Conservation (phyloP, 2,113 vertebrate species). For the Sakesphorus luctuosus region DNA sequence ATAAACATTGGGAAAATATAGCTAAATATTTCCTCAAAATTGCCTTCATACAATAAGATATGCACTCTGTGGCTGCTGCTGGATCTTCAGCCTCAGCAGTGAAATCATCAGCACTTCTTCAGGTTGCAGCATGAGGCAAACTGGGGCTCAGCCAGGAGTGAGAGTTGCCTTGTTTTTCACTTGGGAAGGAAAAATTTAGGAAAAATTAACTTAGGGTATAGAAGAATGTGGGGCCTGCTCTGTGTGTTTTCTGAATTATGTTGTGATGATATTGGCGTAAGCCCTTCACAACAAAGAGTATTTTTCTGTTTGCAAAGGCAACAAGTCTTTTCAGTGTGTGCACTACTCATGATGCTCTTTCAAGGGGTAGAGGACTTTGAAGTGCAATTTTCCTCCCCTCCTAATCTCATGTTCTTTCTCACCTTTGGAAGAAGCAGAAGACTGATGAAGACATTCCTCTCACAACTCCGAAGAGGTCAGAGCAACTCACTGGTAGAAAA, state of each 20-base stretch:
- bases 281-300: not conserved
- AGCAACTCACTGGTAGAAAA: not conserved
- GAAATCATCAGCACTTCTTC: not conserved
- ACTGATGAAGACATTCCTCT: not conserved
- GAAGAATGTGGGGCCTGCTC: not conserved
- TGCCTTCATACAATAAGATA: not conserved
- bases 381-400: not conserved
- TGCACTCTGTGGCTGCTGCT: fast-evolving
- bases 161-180: not conserved
- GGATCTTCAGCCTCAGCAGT: too few relatives aligned
- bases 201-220: not conserved
- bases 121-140: fast-evolving
- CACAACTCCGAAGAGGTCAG: not conserved
- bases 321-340: not conserved
- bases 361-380: not conserved
- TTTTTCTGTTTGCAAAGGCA: not conserved
- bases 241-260: not conserved
- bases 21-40: not conserved
- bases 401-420: not conserved
- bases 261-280: fast-evolving
- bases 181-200: not conserved
- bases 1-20: not conserved
- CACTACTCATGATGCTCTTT: not conserved
- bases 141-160: not conserved
- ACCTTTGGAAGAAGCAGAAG: not conserved